Conservation (phyloP, 2,888 invertebrate genomes). For the Drosophila cognata region DNA sequence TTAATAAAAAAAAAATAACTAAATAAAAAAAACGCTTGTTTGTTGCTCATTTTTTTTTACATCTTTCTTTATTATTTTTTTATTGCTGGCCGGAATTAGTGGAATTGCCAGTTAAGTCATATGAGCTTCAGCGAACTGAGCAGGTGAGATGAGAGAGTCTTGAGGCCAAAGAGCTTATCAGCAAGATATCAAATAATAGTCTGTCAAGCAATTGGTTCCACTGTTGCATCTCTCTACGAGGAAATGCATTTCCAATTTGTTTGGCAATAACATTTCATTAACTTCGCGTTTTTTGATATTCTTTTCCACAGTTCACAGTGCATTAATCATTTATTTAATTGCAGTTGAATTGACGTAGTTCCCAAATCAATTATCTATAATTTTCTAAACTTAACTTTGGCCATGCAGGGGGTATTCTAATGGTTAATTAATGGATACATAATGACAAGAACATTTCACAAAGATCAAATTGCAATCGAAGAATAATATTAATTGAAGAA, state of each 20-base stretch:
- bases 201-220: background rate
- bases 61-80: constrained; percentile 20
- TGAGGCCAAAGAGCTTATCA: constrained; percentile 36
- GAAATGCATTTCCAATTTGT: constrained; percentile 20
- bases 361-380: constrained; percentile 8
- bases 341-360: background rate
- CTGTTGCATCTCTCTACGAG: background rate
- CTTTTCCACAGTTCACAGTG: background rate
- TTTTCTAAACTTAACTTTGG: background rate
- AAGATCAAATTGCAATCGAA: background rate
- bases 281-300: constrained; percentile 2
- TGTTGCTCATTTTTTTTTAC: background rate
- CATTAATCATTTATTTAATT: constrained; percentile 12
- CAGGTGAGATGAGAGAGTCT: constrained; percentile 20
- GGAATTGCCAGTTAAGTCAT: constrained; percentile 47
- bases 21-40: background rate
- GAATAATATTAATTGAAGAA: background rate
- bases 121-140: constrained; percentile 22
- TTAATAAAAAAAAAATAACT: constrained; percentile 22
- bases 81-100: constrained; percentile 39
- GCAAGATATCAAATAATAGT: background rate
- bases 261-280: constrained; percentile 11
- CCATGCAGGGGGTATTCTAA: background rate
- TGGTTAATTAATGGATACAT: background rate
- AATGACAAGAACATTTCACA: constrained; percentile 7